A percentile compares a stretch with the other conserved stretches of the same genome.
Evolutionary conservation across 2,797 vertebrate genomes (phyloP).

Genomic region (Ctenopoma multispine): DNA sequence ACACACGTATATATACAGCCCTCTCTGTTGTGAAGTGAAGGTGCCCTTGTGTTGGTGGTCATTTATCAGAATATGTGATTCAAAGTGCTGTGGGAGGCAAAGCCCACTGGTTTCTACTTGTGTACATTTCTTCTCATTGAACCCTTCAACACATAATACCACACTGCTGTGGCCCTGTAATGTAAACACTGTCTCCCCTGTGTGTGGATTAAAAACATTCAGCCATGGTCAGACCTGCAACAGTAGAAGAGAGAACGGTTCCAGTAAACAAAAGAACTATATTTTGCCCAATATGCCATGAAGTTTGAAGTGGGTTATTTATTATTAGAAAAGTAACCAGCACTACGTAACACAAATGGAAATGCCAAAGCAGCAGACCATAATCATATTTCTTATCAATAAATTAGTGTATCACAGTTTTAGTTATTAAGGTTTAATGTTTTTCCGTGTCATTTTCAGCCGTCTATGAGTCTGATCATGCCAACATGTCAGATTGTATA

Average conservation of each 20-base stretch:
- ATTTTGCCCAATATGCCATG: background rate
- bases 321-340: background rate
- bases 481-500: too few relatives aligned
- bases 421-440: background rate
- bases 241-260: slow-evolving; percentile 11
- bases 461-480: too few relatives aligned
- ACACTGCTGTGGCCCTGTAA: slow-evolving; percentile 18
- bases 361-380: background rate
- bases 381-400: background rate
- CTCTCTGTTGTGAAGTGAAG: slow-evolving; percentile 62
- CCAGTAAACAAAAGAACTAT: slow-evolving; percentile 3
- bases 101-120: slow-evolving; percentile 32
- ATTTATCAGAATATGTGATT: slow-evolving; percentile 70
- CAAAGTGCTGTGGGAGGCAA: slow-evolving; percentile 55
- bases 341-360: background rate
- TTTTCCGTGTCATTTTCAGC: too few relatives aligned
- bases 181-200: slow-evolving; percentile 29
- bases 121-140: slow-evolving; percentile 55
- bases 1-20: slow-evolving; percentile 18
- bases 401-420: background rate
- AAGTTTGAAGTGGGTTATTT: background rate
- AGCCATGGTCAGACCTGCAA: slow-evolving; percentile 18
- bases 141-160: slow-evolving; percentile 37
- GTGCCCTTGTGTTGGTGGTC: slow-evolving; percentile 74
- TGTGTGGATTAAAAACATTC: slow-evolving; percentile 47